These are phyloP conservation scores for Cenopis cana DNA, from an alignment of 2,888 invertebrate genomes.

Conservation along the genomic window DNA sequence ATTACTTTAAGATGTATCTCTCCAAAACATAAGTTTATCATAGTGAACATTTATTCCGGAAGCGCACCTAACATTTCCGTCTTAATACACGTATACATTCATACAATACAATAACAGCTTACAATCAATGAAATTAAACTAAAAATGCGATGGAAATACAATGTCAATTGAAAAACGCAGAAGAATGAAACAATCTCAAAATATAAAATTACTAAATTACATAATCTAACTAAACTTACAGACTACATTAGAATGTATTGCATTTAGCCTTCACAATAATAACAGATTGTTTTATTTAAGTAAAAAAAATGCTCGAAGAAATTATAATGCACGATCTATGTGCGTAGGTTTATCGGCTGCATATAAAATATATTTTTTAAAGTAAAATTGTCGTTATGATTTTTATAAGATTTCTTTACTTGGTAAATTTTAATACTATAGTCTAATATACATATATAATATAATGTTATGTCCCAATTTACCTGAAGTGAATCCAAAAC, in stretches of 20 bases:
- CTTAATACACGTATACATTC: conserved; percentile 29
- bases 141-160: conserved; percentile 48
- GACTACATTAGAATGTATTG: conserved; percentile 75
- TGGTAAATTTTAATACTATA: conserved; percentile 1
- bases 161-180: conserved; percentile 54
- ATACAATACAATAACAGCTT: conserved; percentile 29
- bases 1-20: too few species aligned
- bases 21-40: too few species aligned
- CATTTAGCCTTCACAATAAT: conserved; percentile 65
- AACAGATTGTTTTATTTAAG: conserved; percentile 40
- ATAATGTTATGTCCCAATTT: not conserved
- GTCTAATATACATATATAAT: not conserved
- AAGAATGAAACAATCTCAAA: conserved; percentile 57
- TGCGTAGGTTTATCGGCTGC: conserved; percentile 52
- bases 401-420: not conserved
- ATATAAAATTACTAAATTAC: conserved; percentile 61
- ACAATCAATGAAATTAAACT: conserved; percentile 42
- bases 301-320: conserved; percentile 59
- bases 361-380: conserved; percentile 48
- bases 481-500: not conserved
- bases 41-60: not conserved
- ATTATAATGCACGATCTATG: conserved; percentile 63
- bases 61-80: not conserved
- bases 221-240: conserved; percentile 68
- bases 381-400: conserved; percentile 4